Evolutionary conservation across 2,797 vertebrate genomes (phyloP).

Genomic region (Myotis daubentonii): DNA sequence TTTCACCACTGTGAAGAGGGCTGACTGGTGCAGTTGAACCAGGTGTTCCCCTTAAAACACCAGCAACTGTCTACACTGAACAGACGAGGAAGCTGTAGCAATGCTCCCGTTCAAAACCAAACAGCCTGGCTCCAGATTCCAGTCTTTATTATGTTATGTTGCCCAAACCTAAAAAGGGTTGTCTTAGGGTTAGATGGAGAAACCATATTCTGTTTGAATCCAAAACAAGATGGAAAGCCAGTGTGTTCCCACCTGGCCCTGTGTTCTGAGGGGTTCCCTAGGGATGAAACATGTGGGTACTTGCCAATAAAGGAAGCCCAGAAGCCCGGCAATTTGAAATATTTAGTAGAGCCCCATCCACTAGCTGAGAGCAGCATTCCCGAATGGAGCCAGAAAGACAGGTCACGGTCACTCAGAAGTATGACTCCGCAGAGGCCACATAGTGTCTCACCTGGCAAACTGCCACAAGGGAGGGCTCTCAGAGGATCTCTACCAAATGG

Average conservation of each 20-base stretch:
- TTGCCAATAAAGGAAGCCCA: not conserved
- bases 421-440: not conserved
- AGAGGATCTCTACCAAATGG: not conserved
- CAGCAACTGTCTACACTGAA: not conserved
- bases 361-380: not conserved
- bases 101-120: not conserved
- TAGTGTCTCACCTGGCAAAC: not conserved
- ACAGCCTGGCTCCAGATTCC: not conserved
- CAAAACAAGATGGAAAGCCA: not conserved
- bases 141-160: not conserved
- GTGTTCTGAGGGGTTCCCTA: not conserved
- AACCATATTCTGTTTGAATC: not conserved
- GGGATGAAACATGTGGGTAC: not conserved
- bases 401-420: accelerated
- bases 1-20: not conserved
- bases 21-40: not conserved
- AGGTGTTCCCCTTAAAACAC: not conserved
- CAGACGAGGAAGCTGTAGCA: not conserved
- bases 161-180: not conserved
- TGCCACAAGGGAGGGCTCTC: not conserved
- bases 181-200: not conserved
- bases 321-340: not conserved
- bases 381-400: not conserved
- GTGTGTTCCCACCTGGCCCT: not conserved
- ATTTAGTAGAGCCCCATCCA: not conserved